Conservation (phyloP, 2,797 vertebrate genomes). For the Taeniopygia guttata region DNA sequence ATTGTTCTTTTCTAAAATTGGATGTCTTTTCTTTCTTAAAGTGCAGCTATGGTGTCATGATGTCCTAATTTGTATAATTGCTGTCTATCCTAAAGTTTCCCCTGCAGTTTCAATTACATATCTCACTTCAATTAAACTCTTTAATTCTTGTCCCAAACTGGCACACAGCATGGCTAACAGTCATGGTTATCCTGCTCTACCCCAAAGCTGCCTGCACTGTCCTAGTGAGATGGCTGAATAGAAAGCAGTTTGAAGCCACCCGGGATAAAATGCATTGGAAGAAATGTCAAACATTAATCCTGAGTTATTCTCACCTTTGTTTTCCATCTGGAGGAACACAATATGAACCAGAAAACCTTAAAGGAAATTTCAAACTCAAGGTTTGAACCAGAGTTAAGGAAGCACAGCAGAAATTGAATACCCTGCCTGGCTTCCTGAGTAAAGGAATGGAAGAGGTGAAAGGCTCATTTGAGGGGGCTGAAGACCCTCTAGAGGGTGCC, state of each 20-base stretch:
- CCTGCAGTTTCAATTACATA: slow-evolving; percentile 54
- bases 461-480: not conserved
- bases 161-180: not conserved
- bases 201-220: not conserved
- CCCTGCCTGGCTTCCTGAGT: not conserved
- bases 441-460: not conserved
- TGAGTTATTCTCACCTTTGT: not conserved
- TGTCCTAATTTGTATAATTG: slow-evolving; percentile 44
- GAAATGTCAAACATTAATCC: not conserved
- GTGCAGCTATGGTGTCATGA: not conserved
- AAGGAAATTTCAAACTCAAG: not conserved
- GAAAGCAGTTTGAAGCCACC: not conserved
- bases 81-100: slow-evolving; percentile 32
- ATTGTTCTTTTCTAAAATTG: slow-evolving; percentile 15
- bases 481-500: not conserved
- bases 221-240: not conserved
- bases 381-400: not conserved
- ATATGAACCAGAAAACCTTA: not conserved
- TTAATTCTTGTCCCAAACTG: slow-evolving; percentile 34
- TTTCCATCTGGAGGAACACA: not conserved
- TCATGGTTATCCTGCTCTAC: not conserved
- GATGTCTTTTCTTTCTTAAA: slow-evolving; percentile 10
- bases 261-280: not conserved
- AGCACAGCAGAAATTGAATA: not conserved
- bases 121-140: slow-evolving; percentile 40